A percentile compares a stretch with the other conserved stretches of the same genome.
Conservation (phyloP, 1,140 invertebrate genomes). For the Drosophila ambigua region DNA sequence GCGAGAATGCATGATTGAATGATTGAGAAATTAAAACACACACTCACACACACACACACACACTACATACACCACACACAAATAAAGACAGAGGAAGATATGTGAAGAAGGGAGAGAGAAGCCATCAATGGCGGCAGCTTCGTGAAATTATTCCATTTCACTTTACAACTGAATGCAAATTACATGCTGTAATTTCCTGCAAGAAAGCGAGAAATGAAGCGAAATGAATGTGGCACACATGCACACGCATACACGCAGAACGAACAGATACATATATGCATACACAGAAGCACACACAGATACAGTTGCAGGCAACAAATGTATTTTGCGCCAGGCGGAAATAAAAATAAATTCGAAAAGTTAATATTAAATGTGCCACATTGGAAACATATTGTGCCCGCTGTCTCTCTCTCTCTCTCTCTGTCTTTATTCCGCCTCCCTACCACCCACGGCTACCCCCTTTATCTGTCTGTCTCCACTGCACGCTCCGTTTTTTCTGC, state of each 20-base stretch:
- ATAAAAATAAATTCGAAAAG: slow-evolving; percentile 83
- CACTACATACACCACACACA: neutral
- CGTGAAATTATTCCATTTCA: slow-evolving; percentile 82
- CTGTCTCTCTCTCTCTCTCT: neutral
- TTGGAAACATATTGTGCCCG: slow-evolving; percentile 71
- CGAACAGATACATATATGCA: neutral
- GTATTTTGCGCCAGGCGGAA: slow-evolving; percentile 71
- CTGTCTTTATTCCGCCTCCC: neutral
- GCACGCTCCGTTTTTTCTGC: slow-evolving; percentile 54
- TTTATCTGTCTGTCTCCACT: slow-evolving; percentile 3
- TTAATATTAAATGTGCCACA: slow-evolving; percentile 82
- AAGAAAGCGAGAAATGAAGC: slow-evolving; percentile 81
- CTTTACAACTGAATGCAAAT: slow-evolving; percentile 82
- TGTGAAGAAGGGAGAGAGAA: neutral
- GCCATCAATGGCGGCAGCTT: slow-evolving; percentile 62
- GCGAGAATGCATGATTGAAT: slow-evolving; percentile 78
- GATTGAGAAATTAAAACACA: slow-evolving; percentile 80
- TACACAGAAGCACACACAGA: slow-evolving; percentile 15
- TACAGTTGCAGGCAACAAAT: slow-evolving; percentile 17
- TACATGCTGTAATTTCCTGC: slow-evolving; percentile 82
- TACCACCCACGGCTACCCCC: neutral
- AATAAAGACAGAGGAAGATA: too few relatives aligned
- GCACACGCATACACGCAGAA: slow-evolving; percentile 30
- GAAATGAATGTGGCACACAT: slow-evolving; percentile 77
- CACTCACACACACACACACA: slow-evolving; percentile 25